Evolutionary conservation across 2,797 vertebrate genomes (phyloP), one percentile per base, ranked within the genome.

Genomic region (Arremon brunneinucha): DNA sequence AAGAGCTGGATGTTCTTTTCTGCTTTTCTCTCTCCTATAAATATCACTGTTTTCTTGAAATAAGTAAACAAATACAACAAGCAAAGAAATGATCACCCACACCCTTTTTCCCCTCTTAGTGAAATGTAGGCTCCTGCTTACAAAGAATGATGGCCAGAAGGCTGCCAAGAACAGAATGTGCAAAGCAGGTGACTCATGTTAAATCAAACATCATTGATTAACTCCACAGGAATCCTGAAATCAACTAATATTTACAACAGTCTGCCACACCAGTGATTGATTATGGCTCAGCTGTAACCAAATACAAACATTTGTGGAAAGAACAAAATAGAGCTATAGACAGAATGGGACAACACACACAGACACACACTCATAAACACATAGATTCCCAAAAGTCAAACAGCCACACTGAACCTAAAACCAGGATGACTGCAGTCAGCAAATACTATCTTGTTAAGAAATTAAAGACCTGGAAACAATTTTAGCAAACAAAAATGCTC

Each of bases 181-280:
- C 70, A 76, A 90, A 84, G 43, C 78, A 79, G 63, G 77, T 69
- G 43, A 44, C 35, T 90, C 74, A 79, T 28, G 14, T 70, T 87
- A 72, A 55, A 59, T 44, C n/a, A 84, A 84, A 63, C 80, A 79
- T 26, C 37, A 69, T 79, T 64, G 77, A 95, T 84, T 62, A 79
- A 23, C 62, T 90, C 39, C 23, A 57, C n/a, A 81, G 57, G 83
- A 88, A 71, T 50, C n/a, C n/a, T 93, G 81, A 87, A 67, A 44
- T 83, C 44, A 49, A 85, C 75, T 74, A 89, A 79, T 77, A 89
- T 82, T 84, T 95, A 44, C 37, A 90, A 56, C 41, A 74, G 28
- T 56, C 52, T 76, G 47, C 43, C 50, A 63, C 12, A 26, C 4
- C 14, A 81, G 37, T 89, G 67, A 87, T 39, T 76, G 57, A 92